Percentiles rank a stretch among this genome's conserved stretches.
phyloP scores from a whole-genome alignment of 2,888 invertebrate species.

The Cantharis nigra region DNA sequence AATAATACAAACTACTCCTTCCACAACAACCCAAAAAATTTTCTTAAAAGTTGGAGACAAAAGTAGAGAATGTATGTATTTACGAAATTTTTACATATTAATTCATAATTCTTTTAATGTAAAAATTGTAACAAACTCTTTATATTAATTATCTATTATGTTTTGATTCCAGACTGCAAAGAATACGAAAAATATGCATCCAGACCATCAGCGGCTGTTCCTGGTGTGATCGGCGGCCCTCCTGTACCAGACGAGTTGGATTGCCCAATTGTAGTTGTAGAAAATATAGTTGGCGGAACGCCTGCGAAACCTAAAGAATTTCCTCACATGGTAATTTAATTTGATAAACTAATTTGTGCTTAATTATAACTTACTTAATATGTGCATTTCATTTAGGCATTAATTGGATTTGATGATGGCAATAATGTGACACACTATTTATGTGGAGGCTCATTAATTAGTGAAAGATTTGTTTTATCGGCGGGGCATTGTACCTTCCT shows the following conservation, averaged over 20 bases:
- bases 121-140: no score
- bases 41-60: neutral
- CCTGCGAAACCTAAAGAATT: conserved; percentile 10
- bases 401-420: conserved; percentile 36
- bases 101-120: no score
- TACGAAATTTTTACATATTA: no score
- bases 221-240: neutral
- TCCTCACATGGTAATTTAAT: conserved; percentile 18
- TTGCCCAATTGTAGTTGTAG: neutral
- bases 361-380: neutral
- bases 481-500: conserved; percentile 64
- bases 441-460: conserved; percentile 56
- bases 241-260: no score
- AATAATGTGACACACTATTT: conserved; percentile 41
- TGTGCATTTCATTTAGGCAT: conserved; percentile 21
- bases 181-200: neutral
- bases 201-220: neutral
- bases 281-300: neutral
- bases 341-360: neutral
- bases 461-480: conserved; percentile 62
- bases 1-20: neutral
- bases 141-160: no score
- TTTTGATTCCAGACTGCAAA: no score
- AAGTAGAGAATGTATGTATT: neutral
- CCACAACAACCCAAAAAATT: neutral